Evolutionary conservation across 2,797 vertebrate species (phyloP).

Genomic region (Echiichthys vipera): DNA sequence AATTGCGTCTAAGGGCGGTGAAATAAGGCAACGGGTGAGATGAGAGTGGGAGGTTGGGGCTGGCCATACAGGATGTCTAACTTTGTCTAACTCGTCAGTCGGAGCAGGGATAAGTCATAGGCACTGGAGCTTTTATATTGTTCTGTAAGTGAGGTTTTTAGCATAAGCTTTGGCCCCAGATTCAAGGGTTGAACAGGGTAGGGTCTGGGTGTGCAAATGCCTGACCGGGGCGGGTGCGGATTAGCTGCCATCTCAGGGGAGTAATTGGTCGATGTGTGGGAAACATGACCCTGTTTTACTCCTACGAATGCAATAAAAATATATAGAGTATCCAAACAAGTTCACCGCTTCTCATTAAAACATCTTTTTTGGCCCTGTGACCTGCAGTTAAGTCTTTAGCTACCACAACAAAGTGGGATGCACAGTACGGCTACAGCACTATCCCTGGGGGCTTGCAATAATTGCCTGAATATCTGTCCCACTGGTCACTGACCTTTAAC

Average conservation of each 20-base stretch:
- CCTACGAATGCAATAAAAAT: conserved; percentile 44
- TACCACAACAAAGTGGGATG: neutral
- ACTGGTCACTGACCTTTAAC: conserved; percentile 78
- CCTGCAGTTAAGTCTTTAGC: conserved; percentile 18
- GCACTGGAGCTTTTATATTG: conserved; percentile 58
- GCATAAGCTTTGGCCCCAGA: conserved; percentile 41
- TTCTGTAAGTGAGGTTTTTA: conserved; percentile 63
- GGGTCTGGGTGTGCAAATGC: conserved; percentile 67
- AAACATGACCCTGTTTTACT: conserved; percentile 83
- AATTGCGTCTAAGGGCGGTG: conserved; percentile 50
- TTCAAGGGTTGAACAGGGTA: conserved; percentile 40
- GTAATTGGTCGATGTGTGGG: conserved; percentile 85
- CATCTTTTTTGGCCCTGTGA: neutral
- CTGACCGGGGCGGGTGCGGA: conserved; percentile 75
- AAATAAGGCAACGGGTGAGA: conserved; percentile 65
- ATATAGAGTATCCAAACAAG: neutral
- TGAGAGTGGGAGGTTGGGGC: conserved; percentile 60
- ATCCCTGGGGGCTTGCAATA: conserved; percentile 59
- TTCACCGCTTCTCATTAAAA: neutral
- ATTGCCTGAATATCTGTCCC: conserved; percentile 83
- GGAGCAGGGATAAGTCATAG: conserved; percentile 56
- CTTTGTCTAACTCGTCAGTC: no score
- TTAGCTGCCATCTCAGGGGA: conserved; percentile 84
- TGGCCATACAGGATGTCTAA: conserved; percentile 53
- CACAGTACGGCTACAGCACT: neutral